Conservation (phyloP, 35 echinoderm and acorn worm species). For the Chiridota heheva region DNA sequence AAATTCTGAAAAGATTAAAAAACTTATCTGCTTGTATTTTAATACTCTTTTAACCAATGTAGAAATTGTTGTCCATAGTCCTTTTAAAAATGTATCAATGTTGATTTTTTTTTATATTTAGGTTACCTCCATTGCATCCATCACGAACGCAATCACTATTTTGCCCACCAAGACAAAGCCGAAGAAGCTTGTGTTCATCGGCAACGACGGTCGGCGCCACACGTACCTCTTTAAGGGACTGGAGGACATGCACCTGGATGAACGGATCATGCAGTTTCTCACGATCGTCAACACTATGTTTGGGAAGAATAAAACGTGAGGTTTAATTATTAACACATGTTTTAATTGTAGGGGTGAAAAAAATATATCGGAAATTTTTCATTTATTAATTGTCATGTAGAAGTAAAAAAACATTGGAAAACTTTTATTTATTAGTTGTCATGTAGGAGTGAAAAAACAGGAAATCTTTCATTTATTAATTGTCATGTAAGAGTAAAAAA, state of each 20-base stretch:
- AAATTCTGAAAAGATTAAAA: too few species aligned
- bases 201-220: slow-evolving; percentile 84
- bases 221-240: slow-evolving; percentile 98
- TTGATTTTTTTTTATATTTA: slow-evolving; percentile 38
- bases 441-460: too few species aligned
- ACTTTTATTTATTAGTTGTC: too few species aligned
- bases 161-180: slow-evolving; percentile 98
- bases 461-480: too few species aligned
- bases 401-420: too few species aligned
- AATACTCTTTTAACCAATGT: too few species aligned
- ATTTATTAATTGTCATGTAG: too few species aligned
- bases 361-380: too few species aligned
- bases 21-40: too few species aligned
- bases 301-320: slow-evolving; percentile 88
- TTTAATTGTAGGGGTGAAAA: neutral
- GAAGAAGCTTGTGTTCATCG: slow-evolving; percentile 92
- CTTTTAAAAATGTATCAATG: neutral
- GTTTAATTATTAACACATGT: neutral
- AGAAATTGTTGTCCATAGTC: too few species aligned
- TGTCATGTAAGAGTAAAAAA: too few species aligned
- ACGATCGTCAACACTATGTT: slow-evolving; percentile 99
- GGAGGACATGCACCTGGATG: slow-evolving; percentile 95
- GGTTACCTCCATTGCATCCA: slow-evolving; percentile 79
- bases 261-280: slow-evolving; percentile 98
- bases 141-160: slow-evolving; percentile 85